Evolutionary conservation across 2,888 invertebrate genomes (phyloP).

Genomic region (Polydrusus pterygomalis): DNA sequence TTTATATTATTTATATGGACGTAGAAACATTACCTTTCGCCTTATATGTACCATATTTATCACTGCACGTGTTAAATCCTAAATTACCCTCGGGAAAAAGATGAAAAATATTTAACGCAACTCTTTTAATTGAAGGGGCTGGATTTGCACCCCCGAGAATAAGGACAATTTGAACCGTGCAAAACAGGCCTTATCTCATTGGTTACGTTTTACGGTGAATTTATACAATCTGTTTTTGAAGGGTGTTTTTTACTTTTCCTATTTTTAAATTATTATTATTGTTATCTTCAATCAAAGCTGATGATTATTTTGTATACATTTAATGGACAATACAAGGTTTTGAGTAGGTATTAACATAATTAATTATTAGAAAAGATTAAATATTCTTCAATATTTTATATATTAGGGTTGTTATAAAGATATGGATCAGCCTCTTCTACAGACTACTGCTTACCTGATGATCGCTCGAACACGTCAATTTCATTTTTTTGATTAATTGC

Average conservation of each 20-base stretch:
- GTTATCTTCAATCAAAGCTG: not conserved
- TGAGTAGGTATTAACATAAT: no score
- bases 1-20: no score
- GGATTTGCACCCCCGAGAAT: conserved; percentile 71
- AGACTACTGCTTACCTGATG: no score
- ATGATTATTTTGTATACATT: no score
- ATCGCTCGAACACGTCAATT: no score
- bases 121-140: conserved; percentile 71
- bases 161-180: conserved; percentile 78
- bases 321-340: no score
- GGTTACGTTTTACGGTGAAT: conserved; percentile 12
- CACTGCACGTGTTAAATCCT: not conserved
- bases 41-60: not conserved
- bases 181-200: conserved; percentile 71
- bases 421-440: no score
- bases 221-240: not conserved
- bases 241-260: not conserved
- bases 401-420: no score
- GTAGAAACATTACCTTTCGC: not conserved
- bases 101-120: conserved; percentile 61
- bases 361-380: no score
- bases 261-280: not conserved
- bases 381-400: no score
- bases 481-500: no score
- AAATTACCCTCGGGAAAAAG: conserved; percentile 3